Base-by-base conservation (phyloP, 2,888 invertebrate species). In the Acanthosepion lycidas region DNA sequence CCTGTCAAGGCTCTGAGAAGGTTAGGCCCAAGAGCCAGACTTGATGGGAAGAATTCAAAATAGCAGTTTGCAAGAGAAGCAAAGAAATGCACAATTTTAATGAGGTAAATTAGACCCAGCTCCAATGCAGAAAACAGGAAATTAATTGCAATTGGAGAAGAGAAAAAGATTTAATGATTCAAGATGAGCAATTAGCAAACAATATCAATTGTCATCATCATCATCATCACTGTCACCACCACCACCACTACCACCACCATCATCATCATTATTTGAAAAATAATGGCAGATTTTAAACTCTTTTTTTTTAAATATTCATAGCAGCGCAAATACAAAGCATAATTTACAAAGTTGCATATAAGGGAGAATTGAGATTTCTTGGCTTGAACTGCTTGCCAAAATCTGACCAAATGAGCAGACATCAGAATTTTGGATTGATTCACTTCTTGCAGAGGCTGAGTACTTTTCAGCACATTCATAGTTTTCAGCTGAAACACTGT, bases 31-130 rank as follows among this genome's bases (percentile, higher is more conserved):
- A 59, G n/a, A 78, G n/a, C 78, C 78, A 78, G 78, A n/a, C n/a
- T 78, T 78, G 9, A 8, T n/a, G 78, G 28, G n/a, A 78, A 28
- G 28, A 64, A 78, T 78, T 12, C 12, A 78, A 78, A 78, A 28
- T 78, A 9, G 8, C n/a, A 28, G 12, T 1, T 33, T 33, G 33
- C 33, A 8, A 78, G 28, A 78, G 28, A 78, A 28, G 78, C 8
- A n/a, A n/a, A n/a, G 78, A 78, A 78, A 78, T n/a, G 78, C 78
- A n/a, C 78, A 78, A 78, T 78, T 78, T 78, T 78, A 78, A 78
- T 78, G 78, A 78, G 78, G 78, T 78, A 78, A 78, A 78, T 78
- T 78, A n/a, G 78, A 78, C 78, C 3, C 51, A 33, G 28, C 78
- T 78, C n/a, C 5, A 78, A n/a, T 78, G n/a, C 78, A 78, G 78